Evolutionary conservation across 1,140 invertebrate species (phyloP), one percentile per base, ranked within the genome.

Genomic region (Panagrolaimus sp.): DNA sequence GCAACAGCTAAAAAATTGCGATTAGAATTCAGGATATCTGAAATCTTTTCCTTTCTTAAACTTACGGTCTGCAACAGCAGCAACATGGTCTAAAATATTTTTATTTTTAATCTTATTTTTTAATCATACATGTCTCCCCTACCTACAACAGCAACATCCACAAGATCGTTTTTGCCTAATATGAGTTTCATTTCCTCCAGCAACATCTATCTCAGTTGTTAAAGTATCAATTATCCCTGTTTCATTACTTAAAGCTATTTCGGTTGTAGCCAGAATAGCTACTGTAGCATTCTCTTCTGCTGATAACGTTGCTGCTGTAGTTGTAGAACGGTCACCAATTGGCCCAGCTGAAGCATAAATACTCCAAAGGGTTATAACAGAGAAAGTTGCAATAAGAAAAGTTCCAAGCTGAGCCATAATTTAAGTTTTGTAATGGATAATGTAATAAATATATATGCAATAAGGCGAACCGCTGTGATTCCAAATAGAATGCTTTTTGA

Each of bases 201-300:
- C 57, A 3, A 68, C 38, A 51, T 62, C 53, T 38, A 62, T 16
- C 38, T 57, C 66, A 13, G 46, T 62, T n/a, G 14, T 65, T n/a
- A 68, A 48, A 20, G 67, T 68, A 62, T 68, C 67, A 11, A 68
- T 46, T 9, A 68, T 25, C 9, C 38, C 51, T 14, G 67, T 68
- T 9, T 23, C 46, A 47, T 68, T 63, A 25, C 11, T 27, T 20
- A 27, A 13, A 11, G 11, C 27, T n/a, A 16, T 57, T 57, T 14
- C n/a, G 9, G 51, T 57, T 11, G 51, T 57, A 1, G 51, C 51
- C n/a, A 27, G 9, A 25, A 25, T 27, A n/a, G n/a, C n/a, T 11
- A 57, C 51, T 57, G 20, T 27, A 57, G 51, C 31, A 38, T 38
- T 38, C 31, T 38, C 51, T 57, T 57, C 51, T 20, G 51, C 27